Evolutionary conservation across 2,888 invertebrate species (phyloP), one percentile per base, ranked within the genome.

Genomic region (Mesoligia furuncula): DNA sequence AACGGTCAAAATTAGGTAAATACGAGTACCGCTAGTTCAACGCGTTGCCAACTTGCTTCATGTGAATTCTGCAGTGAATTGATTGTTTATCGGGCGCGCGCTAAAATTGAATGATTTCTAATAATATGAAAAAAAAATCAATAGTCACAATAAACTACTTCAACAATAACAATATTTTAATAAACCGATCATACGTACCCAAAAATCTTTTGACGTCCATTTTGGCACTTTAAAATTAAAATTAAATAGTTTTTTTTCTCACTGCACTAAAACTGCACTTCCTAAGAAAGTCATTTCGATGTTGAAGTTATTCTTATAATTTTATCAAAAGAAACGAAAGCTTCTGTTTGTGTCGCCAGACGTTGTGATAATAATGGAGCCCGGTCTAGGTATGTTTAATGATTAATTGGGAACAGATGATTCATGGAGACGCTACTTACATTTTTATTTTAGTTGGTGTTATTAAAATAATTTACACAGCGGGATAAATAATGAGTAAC

Each of bases 361-460:
- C 66, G 76, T 72, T 48, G 51, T 77, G 84, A 73, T 72, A 84
- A 75, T 76, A 65, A 75, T 81, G 73, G 61, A 75, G 51, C 48
- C 67, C 77, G 62, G 42, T 80, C 80, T 80, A n/a, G n/a, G n/a
- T n/a, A 86, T 89, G 86, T 89, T 75, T 75, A 48, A 79, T 78
- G 77, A 79, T 73, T 82, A 75, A 68, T 78, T 67, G 48, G 54
- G 80, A 78, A 80, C 57, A 68, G 45, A 36, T 45, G 15, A 74
- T 48, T 27, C 54, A 75, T 80, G 42, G 88, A 87, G 87, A 66
- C 68, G 42, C 61, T 24, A 31, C 20, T 51, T 15, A 31, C 24
- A 15, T 59, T 39, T 9, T 20, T 17, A 27, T 20, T 57, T 66
- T 73, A n/a, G 5, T 57, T 57, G 3, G 2, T 27, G 48, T 27